Base-by-base conservation (phyloP, 2,113 vertebrate genomes). In the Scatophagus argus region DNA sequence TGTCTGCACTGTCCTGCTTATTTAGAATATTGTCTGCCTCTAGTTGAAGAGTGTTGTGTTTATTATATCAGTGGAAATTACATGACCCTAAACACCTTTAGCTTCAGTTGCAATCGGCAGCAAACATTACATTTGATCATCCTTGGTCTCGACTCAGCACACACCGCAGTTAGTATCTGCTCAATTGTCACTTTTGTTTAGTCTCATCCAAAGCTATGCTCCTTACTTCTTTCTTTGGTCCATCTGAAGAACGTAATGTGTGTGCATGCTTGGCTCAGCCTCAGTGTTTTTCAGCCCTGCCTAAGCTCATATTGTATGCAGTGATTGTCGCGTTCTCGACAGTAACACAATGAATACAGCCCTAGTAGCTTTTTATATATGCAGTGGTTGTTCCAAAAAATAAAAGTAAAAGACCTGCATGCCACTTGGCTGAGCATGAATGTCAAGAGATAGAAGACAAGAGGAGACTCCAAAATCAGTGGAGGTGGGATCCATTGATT, bases 281-380 rank as follows among this genome's bases (percentile, higher is more conserved):
- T 32, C 34, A 1, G 66, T 74, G 79, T 79, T 82, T 68, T 89
- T 86, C 60, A 4, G 71, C 65, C 72, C 59, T 67, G 81, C 41
- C 64, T 74, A 63, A 56, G 41, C 61, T 86, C 80, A 83, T 90
- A 73, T 77, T 12, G 52, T 81, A 82, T 87, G 81, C 87, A 54
- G 75, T 60, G 58, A 60, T 84, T 38, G 76, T 77, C 51, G 65
- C 69, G 71, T 74, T 78, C 81, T 88, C 46, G 31, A n/a, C n/a
- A n/a, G n/a, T n/a, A n/a, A n/a, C n/a, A n/a, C n/a, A n/a, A 81
- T 71, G 64, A 85, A 78, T 31, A 31, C 72, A 76, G 55, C 68
- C 83, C 75, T 74, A 6, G 61, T 6, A 77, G 85, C 77, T 78
- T 83, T 83, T 88, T 32, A 85, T 78, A 77, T 86, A 91, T 86